Evolutionary conservation across 2,797 vertebrate species (phyloP), one percentile per base, ranked within the genome.

Genomic region (Dryobates pubescens): DNA sequence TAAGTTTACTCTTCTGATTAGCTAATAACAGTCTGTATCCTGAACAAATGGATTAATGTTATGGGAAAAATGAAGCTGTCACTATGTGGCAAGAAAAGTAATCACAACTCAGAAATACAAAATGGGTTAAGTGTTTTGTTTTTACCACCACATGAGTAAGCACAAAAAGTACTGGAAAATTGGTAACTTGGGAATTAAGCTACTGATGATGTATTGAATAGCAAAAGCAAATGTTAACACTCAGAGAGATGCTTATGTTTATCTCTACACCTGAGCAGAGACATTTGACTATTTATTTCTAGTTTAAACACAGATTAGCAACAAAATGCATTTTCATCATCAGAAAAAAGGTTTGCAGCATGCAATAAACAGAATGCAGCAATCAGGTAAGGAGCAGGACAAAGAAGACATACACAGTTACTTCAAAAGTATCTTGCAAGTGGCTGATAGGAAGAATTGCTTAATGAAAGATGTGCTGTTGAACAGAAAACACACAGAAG

Each of bases 361-460:
- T 77, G 91, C 91, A 92, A 43, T 49, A 45, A 62, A 82, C n/a
- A 82, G 34, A 86, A 59, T 30, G 29, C 32, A 70, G 88, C 76
- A 75, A 72, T 61, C 64, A 93, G 62, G 29, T 76, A 82, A 84
- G 86, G 49, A 89, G 91, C 85, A 94, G 76, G 94, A 92, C 58
- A 88, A 41, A 92, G 78, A 63, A 49, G 32, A 92, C 71, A 78
- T 47, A 84, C 34, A 23, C 14, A 75, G 57, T 84, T 73, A 79
- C 63, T 51, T 86, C 14, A 86, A 71, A 77, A 92, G 45, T 29
- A 89, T 75, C 32, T 88, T 71, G 73, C 57, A 91, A 91, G 64
- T 71, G 96, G 89, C 69, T 93, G 80, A 57, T n/a, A 88, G 93
- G 68, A 95, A 88, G 94, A 88, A 89, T 5, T 68, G 67, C 83